Conservation (phyloP, 2,888 invertebrate genomes). For the Synergus japonicus region DNA sequence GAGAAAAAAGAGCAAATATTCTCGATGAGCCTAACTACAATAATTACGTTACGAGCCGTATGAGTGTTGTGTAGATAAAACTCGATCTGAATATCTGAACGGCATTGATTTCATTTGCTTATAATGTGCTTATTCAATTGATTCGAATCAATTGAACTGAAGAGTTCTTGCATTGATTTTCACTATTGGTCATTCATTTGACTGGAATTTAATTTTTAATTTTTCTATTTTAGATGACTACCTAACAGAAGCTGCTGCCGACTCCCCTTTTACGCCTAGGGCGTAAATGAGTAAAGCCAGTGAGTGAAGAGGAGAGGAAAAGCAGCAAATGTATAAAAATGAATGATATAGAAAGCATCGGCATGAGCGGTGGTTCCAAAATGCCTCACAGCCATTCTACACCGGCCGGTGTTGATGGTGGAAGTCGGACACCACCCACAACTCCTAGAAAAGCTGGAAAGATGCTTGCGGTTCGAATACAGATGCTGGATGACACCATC, state of each 20-base stretch:
- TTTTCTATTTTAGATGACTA: conserved; percentile 64
- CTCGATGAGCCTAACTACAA: not conserved
- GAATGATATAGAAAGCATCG: conserved; percentile 73
- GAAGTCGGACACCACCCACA: conserved; percentile 86
- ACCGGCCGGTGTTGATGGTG: conserved; percentile 90
- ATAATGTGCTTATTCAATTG: conserved; percentile 11
- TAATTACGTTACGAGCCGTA: not conserved
- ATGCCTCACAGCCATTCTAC: conserved; percentile 93
- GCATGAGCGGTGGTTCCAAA: conserved; percentile 79
- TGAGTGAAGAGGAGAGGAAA: conserved; percentile 49
- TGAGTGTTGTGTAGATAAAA: not conserved
- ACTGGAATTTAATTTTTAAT: not conserved
- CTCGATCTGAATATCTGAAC: not conserved
- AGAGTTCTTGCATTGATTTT: not conserved
- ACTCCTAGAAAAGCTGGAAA: conserved; percentile 92
- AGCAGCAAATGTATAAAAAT: conserved; percentile 63
- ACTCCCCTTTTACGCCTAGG: conserved; percentile 19
- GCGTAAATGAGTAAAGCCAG: conserved; percentile 36
- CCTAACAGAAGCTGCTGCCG: conserved; percentile 57
- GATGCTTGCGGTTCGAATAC: conserved; percentile 91
- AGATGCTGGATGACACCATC: conserved; percentile 93
- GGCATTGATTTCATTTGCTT: not conserved
- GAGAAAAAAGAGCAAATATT: not conserved
- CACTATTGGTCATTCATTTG: not conserved
- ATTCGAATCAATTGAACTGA: conserved; percentile 10